These are phyloP conservation scores for Pluvianellus socialis DNA, from an alignment of 2,113 vertebrate genomes.

Conservation along the genomic window DNA sequence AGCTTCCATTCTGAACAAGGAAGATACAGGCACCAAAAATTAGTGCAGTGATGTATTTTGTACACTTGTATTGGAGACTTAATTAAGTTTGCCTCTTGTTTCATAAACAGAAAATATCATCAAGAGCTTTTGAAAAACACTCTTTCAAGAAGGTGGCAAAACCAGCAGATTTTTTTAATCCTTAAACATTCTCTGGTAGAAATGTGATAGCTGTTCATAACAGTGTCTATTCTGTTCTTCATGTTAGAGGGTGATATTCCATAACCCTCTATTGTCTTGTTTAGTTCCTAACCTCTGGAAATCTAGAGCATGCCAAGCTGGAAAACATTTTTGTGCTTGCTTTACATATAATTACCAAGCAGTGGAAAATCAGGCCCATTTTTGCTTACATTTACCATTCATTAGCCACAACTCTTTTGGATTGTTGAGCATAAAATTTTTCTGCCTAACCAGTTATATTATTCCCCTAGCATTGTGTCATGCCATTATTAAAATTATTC, in stretches of 20 bases:
- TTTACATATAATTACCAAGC: background rate
- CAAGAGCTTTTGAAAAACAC: background rate
- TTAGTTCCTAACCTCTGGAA: background rate
- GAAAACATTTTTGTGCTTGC: background rate
- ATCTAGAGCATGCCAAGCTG: background rate
- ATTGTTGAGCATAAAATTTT: background rate
- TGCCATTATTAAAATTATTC: slow-evolving; percentile 7
- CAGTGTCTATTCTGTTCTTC: background rate
- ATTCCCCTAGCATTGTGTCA: background rate
- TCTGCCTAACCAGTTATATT: background rate
- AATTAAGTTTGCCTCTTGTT: background rate
- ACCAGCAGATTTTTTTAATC: background rate
- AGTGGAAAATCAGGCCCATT: background rate
- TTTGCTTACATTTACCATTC: slow-evolving; percentile 17
- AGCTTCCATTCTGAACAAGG: background rate
- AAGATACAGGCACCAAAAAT: background rate
- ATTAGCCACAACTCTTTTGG: background rate
- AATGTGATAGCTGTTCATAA: background rate
- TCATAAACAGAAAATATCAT: background rate
- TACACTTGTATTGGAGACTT: background rate
- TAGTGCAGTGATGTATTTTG: background rate
- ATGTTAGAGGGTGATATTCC: background rate
- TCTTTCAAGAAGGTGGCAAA: background rate
- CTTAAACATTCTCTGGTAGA: background rate
- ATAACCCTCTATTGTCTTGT: background rate